Evolutionary conservation across 2,888 invertebrate species (phyloP).

Genomic region (Shargacucullia verbasci): DNA sequence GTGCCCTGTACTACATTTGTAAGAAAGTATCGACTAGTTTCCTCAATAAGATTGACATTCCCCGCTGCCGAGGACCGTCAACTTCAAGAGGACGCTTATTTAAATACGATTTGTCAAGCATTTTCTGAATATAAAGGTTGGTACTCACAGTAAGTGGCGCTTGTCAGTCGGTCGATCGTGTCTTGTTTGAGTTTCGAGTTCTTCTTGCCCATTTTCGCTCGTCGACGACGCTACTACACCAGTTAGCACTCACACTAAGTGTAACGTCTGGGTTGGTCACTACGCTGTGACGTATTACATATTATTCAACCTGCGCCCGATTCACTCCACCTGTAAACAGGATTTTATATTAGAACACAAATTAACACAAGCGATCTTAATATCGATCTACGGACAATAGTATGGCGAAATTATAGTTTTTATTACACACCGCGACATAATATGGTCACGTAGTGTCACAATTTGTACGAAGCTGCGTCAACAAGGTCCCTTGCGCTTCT

Average conservation of each 20-base stretch:
- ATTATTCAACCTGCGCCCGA: conserved; percentile 68
- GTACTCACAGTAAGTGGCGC: conserved; percentile 97
- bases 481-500: conserved; percentile 57
- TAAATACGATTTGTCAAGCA: conserved; percentile 8
- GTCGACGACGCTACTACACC: conserved; percentile 45
- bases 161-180: conserved; percentile 97
- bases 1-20: conserved; percentile 7
- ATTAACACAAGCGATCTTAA: conserved; percentile 10
- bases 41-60: conserved; percentile 8
- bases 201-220: conserved; percentile 96
- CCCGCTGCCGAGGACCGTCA: conserved; percentile 1
- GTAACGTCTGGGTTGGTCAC: conserved; percentile 62
- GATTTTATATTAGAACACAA: conserved; percentile 36
- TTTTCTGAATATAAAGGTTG: conserved; percentile 16
- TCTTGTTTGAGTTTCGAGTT: conserved; percentile 98
- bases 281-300: conserved; percentile 75
- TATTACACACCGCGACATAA: conserved; percentile 42
- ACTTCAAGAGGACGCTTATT: conserved; percentile 6
- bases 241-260: conserved; percentile 61
- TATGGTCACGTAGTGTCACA: conserved; percentile 63
- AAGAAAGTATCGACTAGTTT: conserved; percentile 17
- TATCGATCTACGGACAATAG: conserved; percentile 9
- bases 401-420: conserved; percentile 31
- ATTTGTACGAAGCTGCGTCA: conserved; percentile 66
- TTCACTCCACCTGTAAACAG: conserved; percentile 73